phyloP scores from a whole-genome alignment of 1,140 invertebrate species.

The Achatina immaculata region DNA sequence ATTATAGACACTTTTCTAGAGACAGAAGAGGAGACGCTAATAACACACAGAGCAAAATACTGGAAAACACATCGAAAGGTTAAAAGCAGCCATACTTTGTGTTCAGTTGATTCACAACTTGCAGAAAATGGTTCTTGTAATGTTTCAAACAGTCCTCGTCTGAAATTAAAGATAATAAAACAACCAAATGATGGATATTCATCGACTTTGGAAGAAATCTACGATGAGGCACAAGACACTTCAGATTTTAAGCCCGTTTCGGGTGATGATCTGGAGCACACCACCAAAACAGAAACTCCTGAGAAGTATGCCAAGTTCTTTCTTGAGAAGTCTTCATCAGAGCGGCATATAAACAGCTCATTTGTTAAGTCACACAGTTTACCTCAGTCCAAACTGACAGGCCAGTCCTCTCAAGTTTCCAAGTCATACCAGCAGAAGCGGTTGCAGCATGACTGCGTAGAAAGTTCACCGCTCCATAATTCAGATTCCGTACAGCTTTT shows the following conservation, averaged over 20 bases:
- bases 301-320: too few relatives aligned
- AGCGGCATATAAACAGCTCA: constrained; percentile 21
- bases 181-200: neutral
- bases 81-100: neutral
- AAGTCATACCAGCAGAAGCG: neutral
- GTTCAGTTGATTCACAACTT: neutral
- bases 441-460: neutral
- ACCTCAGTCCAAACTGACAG: neutral
- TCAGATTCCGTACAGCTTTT: neutral
- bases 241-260: too few relatives aligned
- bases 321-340: constrained; percentile 35
- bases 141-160: neutral
- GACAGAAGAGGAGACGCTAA: neutral
- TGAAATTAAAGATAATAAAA: constrained; percentile 8
- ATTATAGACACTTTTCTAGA: too few relatives aligned
- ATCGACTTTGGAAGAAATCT: constrained; percentile 9
- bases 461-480: neutral
- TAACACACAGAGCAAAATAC: neutral
- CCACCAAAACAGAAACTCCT: too few relatives aligned
- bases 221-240: constrained; percentile 20
- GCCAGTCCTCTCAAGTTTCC: neutral
- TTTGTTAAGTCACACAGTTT: constrained; percentile 34
- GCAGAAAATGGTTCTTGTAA: neutral
- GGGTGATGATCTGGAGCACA: too few relatives aligned
- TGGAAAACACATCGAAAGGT: neutral